phyloP scores from a whole-genome alignment of 2,888 invertebrate species.

The Pyrochroa serraticornis region DNA sequence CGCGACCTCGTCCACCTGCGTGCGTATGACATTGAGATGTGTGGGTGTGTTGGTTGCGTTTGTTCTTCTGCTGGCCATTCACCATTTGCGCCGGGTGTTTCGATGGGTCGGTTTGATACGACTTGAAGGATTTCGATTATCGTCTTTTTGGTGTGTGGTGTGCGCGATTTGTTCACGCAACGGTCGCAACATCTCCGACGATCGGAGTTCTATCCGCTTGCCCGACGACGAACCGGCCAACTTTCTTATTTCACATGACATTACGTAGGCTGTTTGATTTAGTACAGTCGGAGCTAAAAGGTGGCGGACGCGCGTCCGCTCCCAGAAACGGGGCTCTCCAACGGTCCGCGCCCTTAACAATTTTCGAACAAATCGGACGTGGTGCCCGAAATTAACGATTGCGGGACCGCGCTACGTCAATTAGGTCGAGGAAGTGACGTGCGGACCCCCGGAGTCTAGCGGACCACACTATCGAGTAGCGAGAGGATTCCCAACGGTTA shows the following conservation, averaged over 20 bases:
- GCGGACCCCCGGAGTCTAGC: too few species aligned
- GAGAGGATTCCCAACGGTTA: too few species aligned
- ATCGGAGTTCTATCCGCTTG: constrained; percentile 2
- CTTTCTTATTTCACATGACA: constrained; percentile 34
- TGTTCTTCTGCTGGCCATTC: constrained; percentile 12
- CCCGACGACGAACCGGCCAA: constrained; percentile 24
- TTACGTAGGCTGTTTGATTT: constrained; percentile 33
- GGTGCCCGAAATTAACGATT: too few species aligned
- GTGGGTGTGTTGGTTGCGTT: constrained; percentile 47
- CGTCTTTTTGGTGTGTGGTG: neutral
- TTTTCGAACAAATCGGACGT: too few species aligned
- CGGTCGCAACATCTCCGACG: neutral
- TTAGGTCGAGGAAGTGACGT: too few species aligned
- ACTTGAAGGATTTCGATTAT: neutral
- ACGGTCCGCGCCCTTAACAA: neutral
- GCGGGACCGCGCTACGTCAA: too few species aligned
- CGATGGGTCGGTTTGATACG: neutral
- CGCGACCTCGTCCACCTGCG: constrained; percentile 48
- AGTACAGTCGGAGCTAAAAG: constrained; percentile 28
- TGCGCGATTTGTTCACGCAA: neutral
- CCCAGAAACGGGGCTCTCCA: neutral
- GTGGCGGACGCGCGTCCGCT: constrained; percentile 6
- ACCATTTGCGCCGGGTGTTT: constrained; percentile 2
- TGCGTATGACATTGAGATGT: constrained; percentile 54
- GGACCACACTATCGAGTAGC: too few species aligned